Evolutionary conservation across 92 coral and sea anemone genomes (phyloP).

Genomic region (Phymanthus crucifer): DNA sequence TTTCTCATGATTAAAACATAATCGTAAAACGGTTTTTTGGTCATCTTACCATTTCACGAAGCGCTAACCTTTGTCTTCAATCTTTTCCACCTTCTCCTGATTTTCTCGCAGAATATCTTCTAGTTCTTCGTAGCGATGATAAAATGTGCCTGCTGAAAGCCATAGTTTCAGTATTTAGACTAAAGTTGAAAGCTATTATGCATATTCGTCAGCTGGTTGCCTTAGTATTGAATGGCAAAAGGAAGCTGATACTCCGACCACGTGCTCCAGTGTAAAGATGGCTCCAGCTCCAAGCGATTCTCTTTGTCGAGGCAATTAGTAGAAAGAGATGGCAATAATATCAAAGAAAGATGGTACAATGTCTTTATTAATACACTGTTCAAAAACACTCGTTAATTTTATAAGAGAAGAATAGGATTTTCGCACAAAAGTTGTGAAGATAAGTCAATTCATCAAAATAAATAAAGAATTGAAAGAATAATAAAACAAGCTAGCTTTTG

Average conservation of each 20-base stretch:
- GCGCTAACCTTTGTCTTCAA: neutral
- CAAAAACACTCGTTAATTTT: neutral
- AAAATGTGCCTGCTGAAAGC: neutral
- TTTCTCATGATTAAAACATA: neutral
- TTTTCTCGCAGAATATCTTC: neutral
- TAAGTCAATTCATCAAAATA: no score
- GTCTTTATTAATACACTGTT: neutral
- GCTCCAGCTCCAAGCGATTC: neutral
- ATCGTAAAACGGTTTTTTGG: neutral
- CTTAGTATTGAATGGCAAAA: slow-evolving; percentile 1
- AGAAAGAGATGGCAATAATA: neutral
- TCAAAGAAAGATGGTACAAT: neutral
- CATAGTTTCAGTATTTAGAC: slow-evolving; percentile 20
- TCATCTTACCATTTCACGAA: neutral
- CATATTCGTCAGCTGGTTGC: slow-evolving; percentile 17
- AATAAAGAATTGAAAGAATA: no score
- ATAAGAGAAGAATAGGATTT: neutral
- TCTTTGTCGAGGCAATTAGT: neutral
- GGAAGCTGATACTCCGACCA: slow-evolving; percentile 3
- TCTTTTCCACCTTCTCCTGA: neutral
- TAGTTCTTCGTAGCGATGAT: neutral
- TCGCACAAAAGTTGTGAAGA: no score
- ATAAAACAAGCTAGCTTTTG: no score
- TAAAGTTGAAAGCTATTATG: slow-evolving; percentile 6
- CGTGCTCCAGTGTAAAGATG: slow-evolving; percentile 11